Evolutionary conservation across 2,888 invertebrate genomes (phyloP).

Genomic region (Uloborus plumipes): DNA sequence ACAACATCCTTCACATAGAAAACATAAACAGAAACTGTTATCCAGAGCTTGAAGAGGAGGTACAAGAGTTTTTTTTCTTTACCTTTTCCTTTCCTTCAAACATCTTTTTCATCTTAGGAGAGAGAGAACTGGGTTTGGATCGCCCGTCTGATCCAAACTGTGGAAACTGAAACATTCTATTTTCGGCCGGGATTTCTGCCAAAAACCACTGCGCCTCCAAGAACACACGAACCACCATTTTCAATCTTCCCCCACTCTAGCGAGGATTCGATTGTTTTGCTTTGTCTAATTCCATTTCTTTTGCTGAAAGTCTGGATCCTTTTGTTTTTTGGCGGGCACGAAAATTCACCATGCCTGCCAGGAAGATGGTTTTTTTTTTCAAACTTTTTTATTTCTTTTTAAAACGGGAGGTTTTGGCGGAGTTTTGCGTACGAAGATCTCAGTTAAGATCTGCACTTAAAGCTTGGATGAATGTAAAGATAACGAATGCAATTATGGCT

Average conservation of each 20-base stretch:
- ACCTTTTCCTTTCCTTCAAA: no score
- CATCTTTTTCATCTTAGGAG: no score
- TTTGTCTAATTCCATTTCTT: conserved; percentile 5
- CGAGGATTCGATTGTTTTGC: conserved; percentile 11
- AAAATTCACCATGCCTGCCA: neutral
- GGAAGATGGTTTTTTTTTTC: no score
- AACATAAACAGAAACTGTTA: conserved; percentile 48
- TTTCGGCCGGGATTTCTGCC: conserved; percentile 48
- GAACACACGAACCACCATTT: conserved; percentile 16
- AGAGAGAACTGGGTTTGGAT: neutral
- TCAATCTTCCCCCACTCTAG: neutral
- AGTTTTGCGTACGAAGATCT: no score
- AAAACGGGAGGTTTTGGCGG: no score
- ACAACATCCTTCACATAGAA: conserved; percentile 9
- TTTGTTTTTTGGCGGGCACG: conserved; percentile 9
- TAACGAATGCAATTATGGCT: no score
- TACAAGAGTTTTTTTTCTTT: no score
- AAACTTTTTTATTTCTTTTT: no score
- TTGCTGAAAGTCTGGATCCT: conserved; percentile 1
- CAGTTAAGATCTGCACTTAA: no score
- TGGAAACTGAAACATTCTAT: conserved; percentile 39
- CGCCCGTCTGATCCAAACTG: conserved; percentile 29
- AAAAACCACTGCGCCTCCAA: conserved; percentile 44
- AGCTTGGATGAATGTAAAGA: no score
- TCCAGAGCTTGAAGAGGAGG: neutral